Percentiles rank a stretch among this genome's conserved stretches.
phyloP scores from a whole-genome alignment of 2,797 vertebrate species.

The Hydrocynus forskahlii region DNA sequence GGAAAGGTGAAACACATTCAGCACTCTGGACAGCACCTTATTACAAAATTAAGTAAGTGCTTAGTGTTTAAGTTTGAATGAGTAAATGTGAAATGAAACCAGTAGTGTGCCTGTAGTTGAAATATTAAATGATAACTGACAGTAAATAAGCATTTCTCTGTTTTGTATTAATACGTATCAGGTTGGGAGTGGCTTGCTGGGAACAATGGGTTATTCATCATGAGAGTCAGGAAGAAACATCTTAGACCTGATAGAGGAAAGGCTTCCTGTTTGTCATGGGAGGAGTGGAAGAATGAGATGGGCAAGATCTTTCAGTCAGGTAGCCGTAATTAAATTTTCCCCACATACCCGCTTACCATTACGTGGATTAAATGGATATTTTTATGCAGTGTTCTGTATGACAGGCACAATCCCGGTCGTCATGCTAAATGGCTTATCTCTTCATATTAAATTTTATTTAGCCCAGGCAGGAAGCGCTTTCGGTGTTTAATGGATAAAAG shows the following conservation, averaged over 20 bases:
- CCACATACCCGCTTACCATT: neutral
- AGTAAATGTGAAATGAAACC: neutral
- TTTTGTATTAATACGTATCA: too few species aligned
- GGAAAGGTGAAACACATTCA: slow-evolving; percentile 25
- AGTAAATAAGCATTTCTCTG: neutral
- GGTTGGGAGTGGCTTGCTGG: neutral
- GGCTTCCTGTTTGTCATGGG: slow-evolving; percentile 2
- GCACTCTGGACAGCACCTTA: slow-evolving; percentile 55
- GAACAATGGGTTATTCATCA: slow-evolving; percentile 43
- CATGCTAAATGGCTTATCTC: neutral
- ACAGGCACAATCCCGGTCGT: neutral
- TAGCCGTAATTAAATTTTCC: neutral
- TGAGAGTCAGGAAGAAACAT: slow-evolving; percentile 6
- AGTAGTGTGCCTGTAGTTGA: neutral
- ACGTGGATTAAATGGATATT: slow-evolving; percentile 5
- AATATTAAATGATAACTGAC: too few species aligned
- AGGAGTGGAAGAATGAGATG: neutral
- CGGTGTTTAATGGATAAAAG: too few species aligned
- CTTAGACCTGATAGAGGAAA: slow-evolving; percentile 7
- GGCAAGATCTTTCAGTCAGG: neutral
- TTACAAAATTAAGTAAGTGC: neutral
- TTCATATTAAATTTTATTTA: neutral
- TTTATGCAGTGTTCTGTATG: neutral
- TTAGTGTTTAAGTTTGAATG: neutral
- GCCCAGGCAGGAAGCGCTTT: too few species aligned